These are phyloP conservation scores for Pluvialis apricaria DNA, from an alignment of 2,113 vertebrate genomes.

Conservation along the genomic window DNA sequence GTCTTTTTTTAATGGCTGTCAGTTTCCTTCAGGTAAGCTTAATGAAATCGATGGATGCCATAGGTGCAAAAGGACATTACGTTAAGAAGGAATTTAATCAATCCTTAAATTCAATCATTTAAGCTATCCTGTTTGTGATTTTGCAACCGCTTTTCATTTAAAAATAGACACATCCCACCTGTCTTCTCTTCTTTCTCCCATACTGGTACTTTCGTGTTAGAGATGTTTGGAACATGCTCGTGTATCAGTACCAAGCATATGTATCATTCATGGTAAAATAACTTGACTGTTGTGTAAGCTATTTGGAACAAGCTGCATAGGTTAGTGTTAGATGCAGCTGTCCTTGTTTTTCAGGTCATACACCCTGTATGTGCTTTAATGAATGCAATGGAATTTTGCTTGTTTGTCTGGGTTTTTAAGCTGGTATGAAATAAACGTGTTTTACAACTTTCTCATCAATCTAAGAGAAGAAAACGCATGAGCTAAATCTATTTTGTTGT, in stretches of 20 bases:
- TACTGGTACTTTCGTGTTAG: background rate
- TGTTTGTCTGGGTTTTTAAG: background rate
- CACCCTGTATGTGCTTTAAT: background rate
- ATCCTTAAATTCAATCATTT: background rate
- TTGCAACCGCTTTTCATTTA: background rate
- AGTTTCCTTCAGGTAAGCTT: constrained; percentile 93
- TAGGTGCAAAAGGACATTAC: background rate
- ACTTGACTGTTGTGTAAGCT: background rate
- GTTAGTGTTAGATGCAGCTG: background rate
- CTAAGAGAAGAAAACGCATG: background rate
- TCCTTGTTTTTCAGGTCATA: background rate
- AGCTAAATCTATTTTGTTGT: background rate
- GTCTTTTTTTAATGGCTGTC: constrained; percentile 98
- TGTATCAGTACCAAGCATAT: background rate
- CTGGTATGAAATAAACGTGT: background rate
- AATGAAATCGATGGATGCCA: background rate
- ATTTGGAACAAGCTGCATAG: background rate
- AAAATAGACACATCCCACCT: background rate
- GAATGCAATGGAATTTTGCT: background rate
- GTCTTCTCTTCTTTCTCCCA: background rate
- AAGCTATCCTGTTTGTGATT: background rate
- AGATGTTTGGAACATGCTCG: background rate
- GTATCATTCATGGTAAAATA: background rate
- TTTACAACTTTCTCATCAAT: background rate
- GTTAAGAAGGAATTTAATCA: background rate